A percentile compares a stretch with the other conserved stretches of the same genome.
These are phyloP conservation scores for Carcharodon carcharias DNA, from an alignment of 2,797 vertebrate species.

Conservation along the genomic window DNA sequence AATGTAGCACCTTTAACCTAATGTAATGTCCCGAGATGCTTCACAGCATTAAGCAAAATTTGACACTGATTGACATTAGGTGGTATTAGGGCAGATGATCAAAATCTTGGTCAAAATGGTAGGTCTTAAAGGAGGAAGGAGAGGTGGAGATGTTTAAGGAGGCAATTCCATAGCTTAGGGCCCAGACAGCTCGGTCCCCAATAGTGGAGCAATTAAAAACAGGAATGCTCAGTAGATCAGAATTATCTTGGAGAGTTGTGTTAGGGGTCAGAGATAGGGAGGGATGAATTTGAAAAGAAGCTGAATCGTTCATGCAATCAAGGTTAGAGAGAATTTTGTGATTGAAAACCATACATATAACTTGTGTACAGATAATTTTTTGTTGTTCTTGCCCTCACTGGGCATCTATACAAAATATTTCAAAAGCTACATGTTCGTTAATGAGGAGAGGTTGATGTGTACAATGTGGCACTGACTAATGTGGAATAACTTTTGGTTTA, in stretches of 20 bases:
- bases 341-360: neutral
- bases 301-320: neutral
- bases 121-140: too few relatives aligned
- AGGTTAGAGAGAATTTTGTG: neutral
- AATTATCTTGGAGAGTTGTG: neutral
- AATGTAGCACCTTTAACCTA: neutral
- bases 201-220: neutral
- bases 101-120: neutral
- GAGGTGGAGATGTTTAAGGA: neutral
- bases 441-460: neutral
- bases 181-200: too few relatives aligned
- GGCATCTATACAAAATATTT: neutral
- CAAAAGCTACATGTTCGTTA: neutral
- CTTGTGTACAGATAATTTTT: neutral
- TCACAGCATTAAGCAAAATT: neutral
- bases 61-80: neutral
- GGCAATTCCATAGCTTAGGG: neutral
- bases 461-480: neutral
- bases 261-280: neutral
- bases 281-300: neutral
- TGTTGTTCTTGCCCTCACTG: neutral
- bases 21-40: neutral
- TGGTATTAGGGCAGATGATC: neutral
- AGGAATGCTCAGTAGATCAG: neutral
- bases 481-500: slow-evolving; percentile 32